These are phyloP conservation scores for Neogobius melanostomus DNA, from an alignment of 2,113 vertebrate species.

Conservation along the genomic window DNA sequence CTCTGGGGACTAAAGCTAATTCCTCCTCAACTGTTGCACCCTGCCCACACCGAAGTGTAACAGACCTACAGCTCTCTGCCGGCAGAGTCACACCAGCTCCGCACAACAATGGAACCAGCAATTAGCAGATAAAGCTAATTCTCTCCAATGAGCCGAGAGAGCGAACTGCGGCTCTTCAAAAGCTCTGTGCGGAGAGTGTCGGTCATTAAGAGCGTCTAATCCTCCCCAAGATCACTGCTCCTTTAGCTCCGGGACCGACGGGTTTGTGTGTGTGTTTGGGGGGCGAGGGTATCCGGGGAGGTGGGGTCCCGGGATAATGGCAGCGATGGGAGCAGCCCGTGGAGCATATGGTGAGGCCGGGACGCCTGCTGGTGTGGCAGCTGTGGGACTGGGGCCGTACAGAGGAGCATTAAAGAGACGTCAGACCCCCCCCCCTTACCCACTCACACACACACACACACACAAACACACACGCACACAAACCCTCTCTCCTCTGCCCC, in stretches of 20 bases:
- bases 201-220: constrained; percentile 8
- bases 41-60: no score
- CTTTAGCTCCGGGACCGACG: not conserved
- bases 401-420: constrained; percentile 74
- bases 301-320: constrained; percentile 80
- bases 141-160: not conserved
- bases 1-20: no score
- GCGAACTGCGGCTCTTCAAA: not conserved
- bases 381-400: constrained; percentile 87
- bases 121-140: not conserved
- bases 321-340: constrained; percentile 87
- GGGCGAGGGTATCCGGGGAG: constrained; percentile 15
- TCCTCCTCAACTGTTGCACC: no score
- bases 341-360: constrained; percentile 89
- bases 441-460: constrained; percentile 42
- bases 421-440: constrained; percentile 60
- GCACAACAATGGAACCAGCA: not conserved
- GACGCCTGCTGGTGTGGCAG: constrained; percentile 90
- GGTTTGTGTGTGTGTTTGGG: not conserved
- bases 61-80: no score
- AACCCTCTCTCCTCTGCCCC: constrained; percentile 38
- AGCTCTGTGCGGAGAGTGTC: not conserved
- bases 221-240: not conserved
- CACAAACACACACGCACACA: constrained; percentile 8
- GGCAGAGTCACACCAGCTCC: not conserved